Percentiles rank a stretch among this genome's conserved stretches.
These are phyloP conservation scores for Serranus cabrilla DNA, from an alignment of 2,797 vertebrate species.

Conservation along the genomic window DNA sequence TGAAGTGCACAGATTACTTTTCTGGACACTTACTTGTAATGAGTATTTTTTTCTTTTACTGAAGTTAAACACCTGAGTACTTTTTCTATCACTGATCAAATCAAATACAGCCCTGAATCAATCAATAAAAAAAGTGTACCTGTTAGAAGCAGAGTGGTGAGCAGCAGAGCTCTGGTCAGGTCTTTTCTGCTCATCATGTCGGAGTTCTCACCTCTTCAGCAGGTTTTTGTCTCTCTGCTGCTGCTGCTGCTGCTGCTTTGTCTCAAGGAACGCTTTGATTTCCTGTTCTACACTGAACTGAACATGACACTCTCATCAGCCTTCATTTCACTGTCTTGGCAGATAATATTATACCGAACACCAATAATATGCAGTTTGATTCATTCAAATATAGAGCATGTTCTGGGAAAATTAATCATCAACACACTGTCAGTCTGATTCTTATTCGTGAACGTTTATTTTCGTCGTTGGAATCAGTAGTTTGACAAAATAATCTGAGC, in stretches of 20 bases:
- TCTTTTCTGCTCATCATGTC: background rate
- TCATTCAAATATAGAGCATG: too few relatives aligned
- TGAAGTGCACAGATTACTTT: too few relatives aligned
- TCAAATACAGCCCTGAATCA: background rate
- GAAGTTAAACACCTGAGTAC: too few relatives aligned
- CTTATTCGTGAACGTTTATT: background rate
- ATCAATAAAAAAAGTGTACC: constrained; percentile 13
- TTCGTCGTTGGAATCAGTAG: background rate
- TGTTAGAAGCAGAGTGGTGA: constrained; percentile 33
- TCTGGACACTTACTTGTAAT: too few relatives aligned
- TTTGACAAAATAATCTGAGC: background rate
- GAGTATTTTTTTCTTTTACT: too few relatives aligned
- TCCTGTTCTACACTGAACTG: constrained; percentile 41
- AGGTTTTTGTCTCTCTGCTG: background rate
- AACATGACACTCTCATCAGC: constrained; percentile 3
- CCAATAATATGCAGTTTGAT: background rate
- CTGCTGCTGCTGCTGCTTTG: background rate
- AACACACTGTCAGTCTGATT: too few relatives aligned
- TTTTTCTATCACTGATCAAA: background rate
- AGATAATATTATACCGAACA: background rate
- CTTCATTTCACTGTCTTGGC: background rate
- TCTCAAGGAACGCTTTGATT: background rate
- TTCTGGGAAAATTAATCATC: too few relatives aligned
- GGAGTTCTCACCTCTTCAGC: background rate
- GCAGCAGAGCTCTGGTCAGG: constrained; percentile 20